Percentiles rank a stretch among this genome's conserved stretches.
These are phyloP conservation scores for Trachops cirrhosus DNA, from an alignment of 2,797 vertebrate species.

Conservation along the genomic window DNA sequence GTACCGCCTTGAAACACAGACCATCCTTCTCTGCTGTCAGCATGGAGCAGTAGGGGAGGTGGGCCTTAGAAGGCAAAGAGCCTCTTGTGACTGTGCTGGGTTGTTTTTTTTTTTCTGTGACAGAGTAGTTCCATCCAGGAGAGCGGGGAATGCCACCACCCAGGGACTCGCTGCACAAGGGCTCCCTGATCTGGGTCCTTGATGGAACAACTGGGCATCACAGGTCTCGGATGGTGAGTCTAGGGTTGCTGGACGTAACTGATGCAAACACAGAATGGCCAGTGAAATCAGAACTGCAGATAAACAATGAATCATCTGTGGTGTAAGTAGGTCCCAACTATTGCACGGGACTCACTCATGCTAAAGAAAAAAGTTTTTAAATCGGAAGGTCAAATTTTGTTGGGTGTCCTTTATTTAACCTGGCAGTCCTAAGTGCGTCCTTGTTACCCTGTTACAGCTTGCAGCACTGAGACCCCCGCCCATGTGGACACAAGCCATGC, in stretches of 20 bases:
- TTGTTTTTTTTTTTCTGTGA: neutral
- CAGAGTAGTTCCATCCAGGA: neutral
- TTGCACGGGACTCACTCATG: neutral
- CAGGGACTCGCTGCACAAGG: neutral
- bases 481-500: neutral
- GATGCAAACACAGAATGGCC: neutral
- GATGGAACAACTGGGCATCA: neutral
- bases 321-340: neutral
- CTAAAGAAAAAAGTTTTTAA: neutral
- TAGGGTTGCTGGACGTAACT: neutral
- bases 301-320: neutral
- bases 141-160: neutral
- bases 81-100: fast-evolving
- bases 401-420: neutral
- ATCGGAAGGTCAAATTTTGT: neutral
- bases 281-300: neutral
- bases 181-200: neutral
- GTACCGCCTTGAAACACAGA: neutral
- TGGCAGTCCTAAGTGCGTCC: neutral
- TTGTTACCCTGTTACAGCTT: neutral
- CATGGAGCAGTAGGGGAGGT: neutral
- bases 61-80: neutral
- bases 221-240: neutral
- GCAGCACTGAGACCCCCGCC: neutral
- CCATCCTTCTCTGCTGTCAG: neutral